These are phyloP conservation scores for Corbicula japonica DNA, from an alignment of 2,888 invertebrate species.

Conservation along the genomic window DNA sequence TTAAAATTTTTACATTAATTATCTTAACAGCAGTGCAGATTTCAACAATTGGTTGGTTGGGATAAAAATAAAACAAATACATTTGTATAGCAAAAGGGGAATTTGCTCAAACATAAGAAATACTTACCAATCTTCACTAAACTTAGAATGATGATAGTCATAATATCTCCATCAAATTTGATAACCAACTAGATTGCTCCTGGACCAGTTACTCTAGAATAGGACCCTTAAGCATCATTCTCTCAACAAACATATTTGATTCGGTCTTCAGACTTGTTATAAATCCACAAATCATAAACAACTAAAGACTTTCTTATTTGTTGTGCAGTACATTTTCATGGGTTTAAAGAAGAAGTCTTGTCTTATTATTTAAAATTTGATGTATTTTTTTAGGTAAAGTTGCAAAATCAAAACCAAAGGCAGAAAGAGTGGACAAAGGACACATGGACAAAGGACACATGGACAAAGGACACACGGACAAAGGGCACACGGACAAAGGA, in stretches of 20 bases:
- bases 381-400: constrained; percentile 37
- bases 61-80: background rate
- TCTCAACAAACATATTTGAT: too few relatives aligned
- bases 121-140: too few relatives aligned
- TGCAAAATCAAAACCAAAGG: constrained; percentile 32
- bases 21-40: background rate
- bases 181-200: background rate
- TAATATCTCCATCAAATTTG: background rate
- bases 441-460: too few relatives aligned
- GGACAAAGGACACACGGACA: too few relatives aligned
- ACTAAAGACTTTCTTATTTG: background rate
- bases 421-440: constrained; percentile 20
- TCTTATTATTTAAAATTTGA: background rate
- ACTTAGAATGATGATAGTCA: too few relatives aligned
- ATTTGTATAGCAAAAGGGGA: background rate
- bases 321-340: background rate
- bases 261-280: too few relatives aligned
- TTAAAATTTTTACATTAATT: background rate
- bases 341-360: background rate
- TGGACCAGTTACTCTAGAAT: background rate
- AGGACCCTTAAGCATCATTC: too few relatives aligned
- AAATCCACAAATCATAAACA: too few relatives aligned
- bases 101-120: background rate
- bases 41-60: background rate
- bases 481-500: constrained; percentile 17